phyloP scores from a whole-genome alignment of 2,797 vertebrate species.

The Capromys pilorides region DNA sequence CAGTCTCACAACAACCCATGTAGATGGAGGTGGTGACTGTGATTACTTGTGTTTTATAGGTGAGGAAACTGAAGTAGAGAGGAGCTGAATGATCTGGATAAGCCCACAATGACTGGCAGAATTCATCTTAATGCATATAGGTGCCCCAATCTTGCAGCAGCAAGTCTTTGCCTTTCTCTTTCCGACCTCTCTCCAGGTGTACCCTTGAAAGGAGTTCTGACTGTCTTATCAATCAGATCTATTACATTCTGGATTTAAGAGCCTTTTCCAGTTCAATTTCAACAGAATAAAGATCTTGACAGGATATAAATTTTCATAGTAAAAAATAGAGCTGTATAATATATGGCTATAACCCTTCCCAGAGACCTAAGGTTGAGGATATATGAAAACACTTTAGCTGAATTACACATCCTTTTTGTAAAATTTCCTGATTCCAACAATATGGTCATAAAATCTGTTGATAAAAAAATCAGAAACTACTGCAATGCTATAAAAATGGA shows the following conservation, averaged over 20 bases:
- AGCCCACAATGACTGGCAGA: neutral
- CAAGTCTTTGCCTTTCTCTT: neutral
- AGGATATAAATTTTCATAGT: slow-evolving; percentile 75
- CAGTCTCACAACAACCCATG: neutral
- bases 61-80: neutral
- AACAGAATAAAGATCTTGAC: slow-evolving; percentile 74
- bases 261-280: slow-evolving; percentile 72
- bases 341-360: slow-evolving; percentile 57
- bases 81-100: neutral
- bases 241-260: slow-evolving; percentile 69
- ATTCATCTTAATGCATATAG: neutral
- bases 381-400: slow-evolving; percentile 56
- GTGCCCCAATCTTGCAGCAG: too few species aligned
- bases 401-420: slow-evolving; percentile 57
- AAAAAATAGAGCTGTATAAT: slow-evolving; percentile 71
- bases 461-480: slow-evolving; percentile 71
- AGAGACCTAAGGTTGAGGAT: slow-evolving; percentile 56
- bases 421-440: slow-evolving; percentile 66
- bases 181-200: neutral
- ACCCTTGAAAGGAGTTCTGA: slow-evolving; percentile 61
- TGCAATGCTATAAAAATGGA: slow-evolving; percentile 55
- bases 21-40: neutral
- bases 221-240: slow-evolving; percentile 64
- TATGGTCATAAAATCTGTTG: slow-evolving; percentile 74
- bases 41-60: neutral